Base-by-base conservation (phyloP, 2,113 vertebrate genomes). In the Microtus pennsylvanicus region DNA sequence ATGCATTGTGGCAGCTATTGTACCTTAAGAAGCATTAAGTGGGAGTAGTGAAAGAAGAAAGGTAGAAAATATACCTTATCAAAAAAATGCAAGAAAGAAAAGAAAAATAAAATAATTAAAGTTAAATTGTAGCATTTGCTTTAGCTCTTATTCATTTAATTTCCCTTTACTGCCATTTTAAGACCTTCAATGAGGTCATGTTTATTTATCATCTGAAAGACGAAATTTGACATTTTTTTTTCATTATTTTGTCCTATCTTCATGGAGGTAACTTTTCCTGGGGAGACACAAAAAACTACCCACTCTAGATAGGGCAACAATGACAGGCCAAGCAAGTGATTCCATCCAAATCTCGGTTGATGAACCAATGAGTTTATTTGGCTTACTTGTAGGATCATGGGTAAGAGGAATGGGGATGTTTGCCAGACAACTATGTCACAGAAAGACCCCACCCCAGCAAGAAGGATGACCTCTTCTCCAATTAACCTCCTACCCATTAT, bases 101-200 rank as follows among this genome's bases (percentile, higher is more conserved):
- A 19, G 14, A 19, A 58, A 52, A 63, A 76, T 4, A 76, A 55
- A 63, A 28, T 3, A 70, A 14, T 69, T 75, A 87, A 24, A 74
- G 30, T 91, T 90, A 76, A 52, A 50, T 55, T 83, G 22, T 2
- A 91, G 33, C 67, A 5, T 63, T 91, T 78, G 16, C 45, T 91
- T 95, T 28, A 83, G 69, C 28, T 67, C 9, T 65, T 55, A n/a
- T n/a, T n/a, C n/a, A 95, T 86, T 95, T 87, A 26, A 69, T 92
- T 92, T 95, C 22, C 42, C 13, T 89, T 87, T 65, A 78, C 26
- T 80, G 17, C 14, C 58, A 92, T 21, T 50, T 19, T 35, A 76
- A 90, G 72, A 35, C n/a, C 52, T 3, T 52, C 10, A 81, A 69
- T 52, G 17, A 88, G 26, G 13, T 11, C 45, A 35, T 87, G 81